Conservation (phyloP, 2,888 invertebrate genomes). For the Danaus chrysippus region DNA sequence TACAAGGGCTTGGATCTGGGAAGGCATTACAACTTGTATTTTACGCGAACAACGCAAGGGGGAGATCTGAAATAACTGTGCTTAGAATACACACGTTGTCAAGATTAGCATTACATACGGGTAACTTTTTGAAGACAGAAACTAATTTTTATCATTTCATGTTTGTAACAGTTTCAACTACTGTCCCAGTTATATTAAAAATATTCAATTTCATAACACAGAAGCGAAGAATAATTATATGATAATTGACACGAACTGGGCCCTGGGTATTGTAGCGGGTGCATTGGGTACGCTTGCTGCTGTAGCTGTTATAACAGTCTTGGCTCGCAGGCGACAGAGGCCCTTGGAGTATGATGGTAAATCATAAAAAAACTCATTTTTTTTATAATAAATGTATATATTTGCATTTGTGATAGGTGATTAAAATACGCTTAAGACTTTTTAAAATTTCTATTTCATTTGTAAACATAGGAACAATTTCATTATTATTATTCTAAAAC, state of each 20-base stretch:
- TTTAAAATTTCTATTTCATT: no score
- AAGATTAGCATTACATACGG: slow-evolving; percentile 63
- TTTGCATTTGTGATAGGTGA: no score
- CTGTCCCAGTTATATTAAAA: no score
- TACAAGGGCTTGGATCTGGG: slow-evolving; percentile 88
- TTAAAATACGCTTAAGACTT: no score
- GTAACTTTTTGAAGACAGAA: slow-evolving; percentile 36
- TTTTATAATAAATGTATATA: no score
- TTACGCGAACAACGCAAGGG: slow-evolving; percentile 90
- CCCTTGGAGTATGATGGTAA: slow-evolving; percentile 72
- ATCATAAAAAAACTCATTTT: no score
- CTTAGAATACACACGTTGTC: slow-evolving; percentile 62
- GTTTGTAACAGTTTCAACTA: no score
- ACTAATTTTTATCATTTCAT: no score
- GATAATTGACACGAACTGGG: slow-evolving; percentile 59
- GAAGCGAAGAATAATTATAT: slow-evolving; percentile 53
- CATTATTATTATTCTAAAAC: slow-evolving; percentile 25
- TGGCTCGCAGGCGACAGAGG: slow-evolving; percentile 78
- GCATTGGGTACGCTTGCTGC: slow-evolving; percentile 83
- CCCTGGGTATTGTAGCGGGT: slow-evolving; percentile 83
- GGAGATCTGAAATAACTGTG: slow-evolving; percentile 84
- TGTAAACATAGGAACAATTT: no score
- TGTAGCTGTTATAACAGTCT: slow-evolving; percentile 80
- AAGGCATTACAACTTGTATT: slow-evolving; percentile 87
- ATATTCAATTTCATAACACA: slow-evolving; percentile 28